phyloP scores from a whole-genome alignment of 92 coral and sea anemone genomes.

The Epizoanthus stellaris region DNA sequence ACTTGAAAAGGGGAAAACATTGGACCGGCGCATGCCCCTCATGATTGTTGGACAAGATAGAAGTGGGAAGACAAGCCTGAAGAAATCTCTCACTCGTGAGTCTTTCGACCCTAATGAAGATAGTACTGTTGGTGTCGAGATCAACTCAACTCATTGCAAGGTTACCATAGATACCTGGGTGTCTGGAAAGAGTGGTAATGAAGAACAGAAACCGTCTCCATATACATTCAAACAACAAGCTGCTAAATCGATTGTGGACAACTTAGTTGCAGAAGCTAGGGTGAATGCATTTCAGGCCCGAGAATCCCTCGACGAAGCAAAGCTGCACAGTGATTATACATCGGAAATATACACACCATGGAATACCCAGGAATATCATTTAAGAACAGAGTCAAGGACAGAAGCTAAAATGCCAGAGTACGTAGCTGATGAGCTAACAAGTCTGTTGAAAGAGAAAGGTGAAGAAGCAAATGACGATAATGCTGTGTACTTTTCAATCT shows the following conservation, averaged over 20 bases:
- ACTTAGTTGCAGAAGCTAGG: no score
- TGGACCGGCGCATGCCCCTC: not conserved
- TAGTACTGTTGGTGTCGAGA: not conserved
- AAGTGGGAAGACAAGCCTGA: not conserved
- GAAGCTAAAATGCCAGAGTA: not conserved
- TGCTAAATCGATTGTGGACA: not conserved
- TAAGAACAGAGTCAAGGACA: no score
- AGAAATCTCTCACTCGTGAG: not conserved
- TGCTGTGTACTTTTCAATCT: slow-evolving; percentile 32
- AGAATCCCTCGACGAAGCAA: no score
- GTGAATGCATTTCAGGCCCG: no score
- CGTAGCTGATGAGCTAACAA: not conserved
- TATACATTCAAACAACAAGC: not conserved
- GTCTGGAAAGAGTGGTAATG: not conserved
- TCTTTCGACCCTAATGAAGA: not conserved
- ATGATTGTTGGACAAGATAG: not conserved
- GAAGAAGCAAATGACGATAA: not conserved
- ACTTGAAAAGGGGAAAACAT: no score
- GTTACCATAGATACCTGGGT: not conserved
- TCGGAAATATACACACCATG: no score
- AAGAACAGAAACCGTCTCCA: not conserved
- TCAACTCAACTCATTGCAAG: not conserved
- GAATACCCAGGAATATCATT: no score
- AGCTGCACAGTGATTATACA: no score
- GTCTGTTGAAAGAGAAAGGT: not conserved